Conservation (phyloP, 2,113 vertebrate species). For the Pagrus major region DNA sequence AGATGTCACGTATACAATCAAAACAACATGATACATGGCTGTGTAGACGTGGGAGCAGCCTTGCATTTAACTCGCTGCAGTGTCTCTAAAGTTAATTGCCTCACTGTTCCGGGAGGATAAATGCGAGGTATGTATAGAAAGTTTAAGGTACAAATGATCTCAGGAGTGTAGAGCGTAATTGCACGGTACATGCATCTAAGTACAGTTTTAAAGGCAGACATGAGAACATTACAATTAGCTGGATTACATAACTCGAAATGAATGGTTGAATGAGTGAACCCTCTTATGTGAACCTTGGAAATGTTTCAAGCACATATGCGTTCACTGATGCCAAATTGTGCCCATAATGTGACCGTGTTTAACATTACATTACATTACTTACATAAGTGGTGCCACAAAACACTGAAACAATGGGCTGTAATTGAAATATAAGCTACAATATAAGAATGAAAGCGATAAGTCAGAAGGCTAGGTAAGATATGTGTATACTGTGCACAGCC, state of each 20-base stretch:
- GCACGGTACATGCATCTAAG: background rate
- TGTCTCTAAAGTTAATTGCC: conserved; percentile 20
- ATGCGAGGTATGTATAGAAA: background rate
- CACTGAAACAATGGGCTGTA: background rate
- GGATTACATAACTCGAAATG: background rate
- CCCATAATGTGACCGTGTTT: background rate
- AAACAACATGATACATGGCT: background rate
- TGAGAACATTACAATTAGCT: background rate
- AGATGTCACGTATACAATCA: background rate
- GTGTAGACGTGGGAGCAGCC: background rate
- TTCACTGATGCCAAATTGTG: background rate
- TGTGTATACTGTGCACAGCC: too few species aligned
- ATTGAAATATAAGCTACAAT: too few species aligned
- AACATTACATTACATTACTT: background rate
- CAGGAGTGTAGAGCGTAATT: background rate
- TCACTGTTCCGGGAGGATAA: background rate
- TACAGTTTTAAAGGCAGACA: background rate
- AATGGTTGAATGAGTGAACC: background rate
- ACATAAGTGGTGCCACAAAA: background rate
- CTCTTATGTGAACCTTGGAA: too few species aligned
- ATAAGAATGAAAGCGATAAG: too few species aligned
- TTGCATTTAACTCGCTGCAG: conserved; percentile 15
- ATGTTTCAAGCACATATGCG: background rate
- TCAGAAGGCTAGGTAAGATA: too few species aligned
- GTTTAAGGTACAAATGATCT: background rate